phyloP scores from a whole-genome alignment of 2,888 invertebrate species.

The Oscheius sp. region DNA sequence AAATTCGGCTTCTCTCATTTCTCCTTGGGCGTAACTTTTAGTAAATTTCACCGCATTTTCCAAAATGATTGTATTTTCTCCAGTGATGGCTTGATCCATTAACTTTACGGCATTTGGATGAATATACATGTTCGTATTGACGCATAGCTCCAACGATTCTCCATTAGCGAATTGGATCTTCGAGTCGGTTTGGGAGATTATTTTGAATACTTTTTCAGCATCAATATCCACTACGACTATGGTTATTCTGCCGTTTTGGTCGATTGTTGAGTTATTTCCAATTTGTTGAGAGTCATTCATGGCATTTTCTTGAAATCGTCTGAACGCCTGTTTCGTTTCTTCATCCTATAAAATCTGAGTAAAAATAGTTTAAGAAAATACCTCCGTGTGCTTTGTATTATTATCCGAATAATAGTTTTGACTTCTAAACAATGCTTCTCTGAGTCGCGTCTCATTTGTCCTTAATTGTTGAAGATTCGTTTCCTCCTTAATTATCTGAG shows the following conservation, averaged over 20 bases:
- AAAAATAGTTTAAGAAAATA: not conserved
- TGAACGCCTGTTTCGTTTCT: not conserved
- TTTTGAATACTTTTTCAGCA: conserved; percentile 18
- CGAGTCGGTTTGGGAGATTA: not conserved
- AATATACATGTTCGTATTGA: conserved; percentile 5
- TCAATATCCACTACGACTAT: conserved; percentile 5
- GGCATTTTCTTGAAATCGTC: not conserved
- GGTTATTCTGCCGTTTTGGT: conserved; percentile 22
- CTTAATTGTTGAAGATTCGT: not conserved
- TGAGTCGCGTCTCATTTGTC: not conserved
- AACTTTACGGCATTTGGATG: conserved; percentile 9
- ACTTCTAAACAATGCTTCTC: not conserved
- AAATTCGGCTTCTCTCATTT: too few relatives aligned
- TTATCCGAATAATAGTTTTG: not conserved
- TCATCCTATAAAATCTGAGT: not conserved
- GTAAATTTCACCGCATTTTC: not conserved
- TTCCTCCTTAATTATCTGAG: not conserved
- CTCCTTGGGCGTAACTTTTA: not conserved
- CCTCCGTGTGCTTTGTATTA: not conserved
- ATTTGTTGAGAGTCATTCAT: not conserved
- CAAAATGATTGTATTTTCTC: not conserved
- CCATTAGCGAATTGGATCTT: conserved; percentile 20
- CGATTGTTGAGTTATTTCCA: not conserved
- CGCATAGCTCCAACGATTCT: not conserved
- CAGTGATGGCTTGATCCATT: not conserved